phyloP scores from a whole-genome alignment of 2,888 invertebrate species.

The Apodemia mormo region DNA sequence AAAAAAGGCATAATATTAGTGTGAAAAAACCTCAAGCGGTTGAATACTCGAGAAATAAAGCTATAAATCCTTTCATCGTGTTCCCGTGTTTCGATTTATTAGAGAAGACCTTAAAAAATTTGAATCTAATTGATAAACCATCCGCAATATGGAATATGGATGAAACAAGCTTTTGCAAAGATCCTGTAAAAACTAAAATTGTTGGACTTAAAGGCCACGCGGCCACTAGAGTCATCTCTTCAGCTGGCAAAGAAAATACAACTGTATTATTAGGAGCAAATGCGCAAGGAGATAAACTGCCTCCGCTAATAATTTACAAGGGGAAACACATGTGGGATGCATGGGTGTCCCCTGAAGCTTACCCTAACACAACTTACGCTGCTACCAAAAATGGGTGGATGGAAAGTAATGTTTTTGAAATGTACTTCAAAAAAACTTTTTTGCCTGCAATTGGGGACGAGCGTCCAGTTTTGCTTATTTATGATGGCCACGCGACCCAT shows the following conservation, averaged over 20 bases:
- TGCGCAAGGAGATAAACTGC: constrained; percentile 40
- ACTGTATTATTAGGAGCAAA: constrained; percentile 39
- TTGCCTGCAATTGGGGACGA: constrained; percentile 33
- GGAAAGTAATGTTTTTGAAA: constrained; percentile 31
- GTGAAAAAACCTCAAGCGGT: constrained; percentile 39
- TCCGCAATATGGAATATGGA: constrained; percentile 34
- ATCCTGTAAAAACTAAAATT: constrained; percentile 39
- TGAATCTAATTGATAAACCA: constrained; percentile 16
- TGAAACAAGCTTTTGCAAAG: constrained; percentile 37
- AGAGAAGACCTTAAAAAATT: constrained; percentile 14
- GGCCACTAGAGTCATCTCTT: constrained; percentile 34
- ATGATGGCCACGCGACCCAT: constrained; percentile 40
- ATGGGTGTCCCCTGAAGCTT: constrained; percentile 34
- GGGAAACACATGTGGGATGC: constrained; percentile 45
- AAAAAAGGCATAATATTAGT: constrained; percentile 34
- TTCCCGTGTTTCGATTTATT: constrained; percentile 34
- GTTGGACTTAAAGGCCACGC: constrained; percentile 38
- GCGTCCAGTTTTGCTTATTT: constrained; percentile 38
- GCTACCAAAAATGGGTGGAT: constrained; percentile 27
- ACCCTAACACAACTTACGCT: constrained; percentile 23
- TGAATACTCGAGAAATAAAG: constrained; percentile 37
- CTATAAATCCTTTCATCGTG: constrained; percentile 36
- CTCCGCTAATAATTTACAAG: constrained; percentile 41
- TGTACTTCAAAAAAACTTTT: constrained; percentile 32
- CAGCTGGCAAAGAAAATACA: constrained; percentile 41